Conservation (phyloP, 2,113 vertebrate genomes). For the Pollachius pollachius region DNA sequence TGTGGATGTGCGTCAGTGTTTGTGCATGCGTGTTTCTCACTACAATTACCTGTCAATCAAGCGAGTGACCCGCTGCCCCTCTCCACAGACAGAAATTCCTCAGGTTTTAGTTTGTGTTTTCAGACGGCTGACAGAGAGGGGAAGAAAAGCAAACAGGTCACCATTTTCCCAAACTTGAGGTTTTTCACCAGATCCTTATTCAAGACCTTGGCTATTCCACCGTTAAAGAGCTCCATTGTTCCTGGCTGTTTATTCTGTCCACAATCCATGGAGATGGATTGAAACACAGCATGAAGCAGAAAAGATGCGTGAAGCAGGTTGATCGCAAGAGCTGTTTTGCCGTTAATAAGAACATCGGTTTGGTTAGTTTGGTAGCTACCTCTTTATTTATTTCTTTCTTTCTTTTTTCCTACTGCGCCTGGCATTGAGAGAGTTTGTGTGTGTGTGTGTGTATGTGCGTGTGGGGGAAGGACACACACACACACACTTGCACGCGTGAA, state of each 20-base stretch:
- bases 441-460: constrained; percentile 31
- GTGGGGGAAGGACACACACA: not conserved
- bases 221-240: not conserved
- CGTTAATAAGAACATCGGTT: constrained; percentile 7
- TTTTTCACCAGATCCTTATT: not conserved
- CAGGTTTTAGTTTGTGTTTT: constrained; percentile 56
- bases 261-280: not conserved
- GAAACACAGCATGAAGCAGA: not conserved
- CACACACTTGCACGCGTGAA: constrained; percentile 24
- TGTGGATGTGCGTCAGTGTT: constrained; percentile 10
- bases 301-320: not conserved
- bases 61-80: constrained; percentile 38
- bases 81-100: constrained; percentile 50
- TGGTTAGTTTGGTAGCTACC: constrained; percentile 15
- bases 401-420: not conserved
- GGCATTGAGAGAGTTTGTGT: constrained; percentile 44
- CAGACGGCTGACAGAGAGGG: constrained; percentile 22
- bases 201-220: not conserved
- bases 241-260: not conserved
- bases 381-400: constrained; percentile 1
- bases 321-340: constrained; percentile 12
- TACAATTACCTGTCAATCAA: constrained; percentile 66
- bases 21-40: constrained; percentile 1
- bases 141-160: constrained; percentile 55
- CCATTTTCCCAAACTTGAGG: constrained; percentile 17